Percentiles rank a stretch among this genome's conserved stretches.
Evolutionary conservation across 2,113 vertebrate species (phyloP).

Genomic region (Oreochromis aureus): DNA sequence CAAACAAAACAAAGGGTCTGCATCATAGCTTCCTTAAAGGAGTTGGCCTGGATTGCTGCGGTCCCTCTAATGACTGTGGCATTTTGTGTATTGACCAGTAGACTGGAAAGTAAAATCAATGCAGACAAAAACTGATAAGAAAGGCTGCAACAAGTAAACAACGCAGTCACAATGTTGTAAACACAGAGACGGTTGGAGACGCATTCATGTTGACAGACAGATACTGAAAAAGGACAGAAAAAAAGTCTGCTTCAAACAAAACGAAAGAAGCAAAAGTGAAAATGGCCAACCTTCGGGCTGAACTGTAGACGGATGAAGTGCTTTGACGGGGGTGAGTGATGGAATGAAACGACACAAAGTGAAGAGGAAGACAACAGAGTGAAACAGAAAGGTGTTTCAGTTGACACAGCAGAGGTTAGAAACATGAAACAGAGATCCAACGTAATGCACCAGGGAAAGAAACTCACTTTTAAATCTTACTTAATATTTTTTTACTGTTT

Average conservation of each 20-base stretch:
- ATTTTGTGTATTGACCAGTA: conserved; percentile 61
- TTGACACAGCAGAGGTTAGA: conserved; percentile 49
- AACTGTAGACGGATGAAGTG: conserved; percentile 90
- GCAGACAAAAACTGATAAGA: conserved; percentile 42
- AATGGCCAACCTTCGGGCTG: conserved; percentile 95
- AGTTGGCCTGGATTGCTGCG: neutral
- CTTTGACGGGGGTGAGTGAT: conserved; percentile 89
- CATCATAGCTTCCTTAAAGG: conserved; percentile 25
- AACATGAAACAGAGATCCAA: conserved; percentile 8
- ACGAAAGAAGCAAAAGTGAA: conserved; percentile 78
- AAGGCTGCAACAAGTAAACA: conserved; percentile 2
- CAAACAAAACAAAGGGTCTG: conserved; percentile 38
- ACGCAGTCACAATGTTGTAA: neutral
- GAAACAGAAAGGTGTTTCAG: conserved; percentile 87
- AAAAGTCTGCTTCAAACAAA: neutral
- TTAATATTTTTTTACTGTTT: neutral
- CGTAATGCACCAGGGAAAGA: conserved; percentile 8
- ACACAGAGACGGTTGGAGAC: neutral
- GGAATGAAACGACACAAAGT: conserved; percentile 81
- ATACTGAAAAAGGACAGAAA: neutral
- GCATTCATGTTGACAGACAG: neutral
- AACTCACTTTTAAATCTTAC: neutral
- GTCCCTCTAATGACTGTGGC: conserved; percentile 59
- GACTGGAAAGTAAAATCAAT: conserved; percentile 58
- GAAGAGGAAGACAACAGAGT: conserved; percentile 92